These are phyloP conservation scores for Onychorhynchus coronatus DNA, from an alignment of 2,113 vertebrate genomes.

Conservation along the genomic window DNA sequence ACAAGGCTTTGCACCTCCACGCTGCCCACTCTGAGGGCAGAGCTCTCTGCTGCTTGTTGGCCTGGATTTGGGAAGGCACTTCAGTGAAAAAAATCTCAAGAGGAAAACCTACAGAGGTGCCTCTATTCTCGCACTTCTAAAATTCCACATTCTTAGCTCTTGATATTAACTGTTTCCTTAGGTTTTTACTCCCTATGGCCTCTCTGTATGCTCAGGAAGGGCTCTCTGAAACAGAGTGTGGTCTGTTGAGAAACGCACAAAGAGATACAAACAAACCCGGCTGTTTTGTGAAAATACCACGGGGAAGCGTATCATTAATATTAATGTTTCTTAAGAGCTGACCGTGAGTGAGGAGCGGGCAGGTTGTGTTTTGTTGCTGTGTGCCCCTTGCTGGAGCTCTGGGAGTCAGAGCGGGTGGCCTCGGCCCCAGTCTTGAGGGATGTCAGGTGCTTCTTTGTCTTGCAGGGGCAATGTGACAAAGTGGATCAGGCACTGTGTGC, in stretches of 20 bases:
- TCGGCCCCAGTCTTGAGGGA: background rate
- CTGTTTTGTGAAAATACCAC: background rate
- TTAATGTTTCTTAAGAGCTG: background rate
- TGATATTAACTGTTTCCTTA: background rate
- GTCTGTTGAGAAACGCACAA: background rate
- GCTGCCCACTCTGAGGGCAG: rapidly evolving
- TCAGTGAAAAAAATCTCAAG: background rate
- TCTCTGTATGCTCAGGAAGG: background rate
- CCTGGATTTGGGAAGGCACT: background rate
- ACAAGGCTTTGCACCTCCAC: background rate
- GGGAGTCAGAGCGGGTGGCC: background rate
- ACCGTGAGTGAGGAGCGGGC: background rate
- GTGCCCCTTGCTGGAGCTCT: background rate
- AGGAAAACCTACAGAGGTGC: background rate
- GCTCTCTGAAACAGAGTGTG: background rate
- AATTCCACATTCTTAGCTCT: background rate
- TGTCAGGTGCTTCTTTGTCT: background rate
- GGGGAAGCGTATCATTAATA: background rate
- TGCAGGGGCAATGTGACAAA: rapidly evolving
- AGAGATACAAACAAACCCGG: background rate
- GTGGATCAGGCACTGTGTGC: background rate
- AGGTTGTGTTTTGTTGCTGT: background rate
- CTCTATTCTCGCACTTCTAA: background rate
- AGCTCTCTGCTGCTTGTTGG: background rate
- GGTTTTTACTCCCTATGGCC: background rate